A percentile compares a stretch with the other conserved stretches of the same genome.
phyloP scores from a whole-genome alignment of 2,888 invertebrate species.

The Cepaea hortensis region DNA sequence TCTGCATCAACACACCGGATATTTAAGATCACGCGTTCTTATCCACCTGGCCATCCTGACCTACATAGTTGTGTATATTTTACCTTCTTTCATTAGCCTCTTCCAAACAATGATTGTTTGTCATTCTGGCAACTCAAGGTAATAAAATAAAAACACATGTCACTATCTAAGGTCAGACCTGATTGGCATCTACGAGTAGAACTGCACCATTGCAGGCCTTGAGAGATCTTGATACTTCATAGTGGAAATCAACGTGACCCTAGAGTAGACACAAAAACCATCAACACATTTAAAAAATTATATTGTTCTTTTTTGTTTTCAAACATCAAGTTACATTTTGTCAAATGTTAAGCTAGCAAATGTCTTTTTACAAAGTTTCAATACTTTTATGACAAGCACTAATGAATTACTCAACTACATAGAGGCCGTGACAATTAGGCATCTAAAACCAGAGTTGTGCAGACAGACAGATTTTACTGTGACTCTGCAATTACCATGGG shows the following conservation, averaged over 20 bases:
- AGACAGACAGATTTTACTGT: no score
- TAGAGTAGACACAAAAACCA: slow-evolving; percentile 50
- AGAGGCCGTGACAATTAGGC: no score
- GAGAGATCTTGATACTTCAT: slow-evolving; percentile 94
- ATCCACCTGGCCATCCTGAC: no score
- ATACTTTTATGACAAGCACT: background rate
- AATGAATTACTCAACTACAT: no score
- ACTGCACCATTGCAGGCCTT: slow-evolving; percentile 96
- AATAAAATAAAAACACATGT: background rate
- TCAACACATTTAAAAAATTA: background rate
- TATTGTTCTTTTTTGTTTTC: background rate
- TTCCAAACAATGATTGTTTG: no score
- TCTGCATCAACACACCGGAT: no score
- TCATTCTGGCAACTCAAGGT: no score
- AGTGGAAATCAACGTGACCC: slow-evolving; percentile 97
- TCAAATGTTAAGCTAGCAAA: background rate
- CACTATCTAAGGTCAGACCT: slow-evolving; percentile 66
- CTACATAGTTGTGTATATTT: no score
- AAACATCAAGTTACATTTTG: background rate
- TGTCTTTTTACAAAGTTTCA: background rate
- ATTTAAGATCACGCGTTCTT: no score
- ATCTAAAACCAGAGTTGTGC: no score
- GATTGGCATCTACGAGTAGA: slow-evolving; percentile 95
- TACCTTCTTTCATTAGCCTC: no score
- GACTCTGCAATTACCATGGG: no score